phyloP scores from a whole-genome alignment of 2,113 vertebrate genomes.

The Cyrtonyx montezumae region DNA sequence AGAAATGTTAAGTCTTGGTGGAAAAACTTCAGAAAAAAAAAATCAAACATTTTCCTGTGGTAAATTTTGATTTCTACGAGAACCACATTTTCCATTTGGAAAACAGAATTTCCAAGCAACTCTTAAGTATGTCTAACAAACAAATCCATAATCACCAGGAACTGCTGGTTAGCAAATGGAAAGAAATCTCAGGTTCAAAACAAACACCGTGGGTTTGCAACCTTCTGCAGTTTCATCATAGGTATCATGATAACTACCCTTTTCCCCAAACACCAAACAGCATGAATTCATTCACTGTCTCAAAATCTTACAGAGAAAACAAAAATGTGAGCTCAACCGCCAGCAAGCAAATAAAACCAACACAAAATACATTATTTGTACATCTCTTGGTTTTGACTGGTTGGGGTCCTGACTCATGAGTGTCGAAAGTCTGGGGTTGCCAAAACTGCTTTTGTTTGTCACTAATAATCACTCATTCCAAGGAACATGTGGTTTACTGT shows the following conservation, averaged over 20 bases:
- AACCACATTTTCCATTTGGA: slow-evolving; percentile 62
- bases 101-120: slow-evolving; percentile 60
- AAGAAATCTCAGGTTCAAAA: slow-evolving; percentile 58
- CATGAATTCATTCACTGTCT: neutral
- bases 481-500: slow-evolving; percentile 48
- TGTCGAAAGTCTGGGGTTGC: slow-evolving; percentile 36
- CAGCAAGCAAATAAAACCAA: slow-evolving; percentile 23
- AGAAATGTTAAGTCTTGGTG: neutral
- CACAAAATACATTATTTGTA: neutral
- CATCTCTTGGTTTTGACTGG: neutral
- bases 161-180: neutral
- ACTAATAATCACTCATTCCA: slow-evolving; percentile 49
- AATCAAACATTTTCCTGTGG: slow-evolving; percentile 30
- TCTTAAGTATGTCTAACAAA: slow-evolving; percentile 28
- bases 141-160: neutral
- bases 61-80: slow-evolving; percentile 54
- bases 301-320: slow-evolving; percentile 3
- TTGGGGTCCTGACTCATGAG: slow-evolving; percentile 56
- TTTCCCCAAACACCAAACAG: neutral
- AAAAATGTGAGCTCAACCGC: slow-evolving; percentile 24
- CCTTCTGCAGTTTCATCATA: slow-evolving; percentile 1
- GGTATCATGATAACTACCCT: neutral
- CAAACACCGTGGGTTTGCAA: slow-evolving; percentile 40
- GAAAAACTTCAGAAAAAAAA: slow-evolving; percentile 7
- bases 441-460: slow-evolving; percentile 54